Evolutionary conservation across 2,113 vertebrate genomes (phyloP).

Genomic region (Ciconia maguari): DNA sequence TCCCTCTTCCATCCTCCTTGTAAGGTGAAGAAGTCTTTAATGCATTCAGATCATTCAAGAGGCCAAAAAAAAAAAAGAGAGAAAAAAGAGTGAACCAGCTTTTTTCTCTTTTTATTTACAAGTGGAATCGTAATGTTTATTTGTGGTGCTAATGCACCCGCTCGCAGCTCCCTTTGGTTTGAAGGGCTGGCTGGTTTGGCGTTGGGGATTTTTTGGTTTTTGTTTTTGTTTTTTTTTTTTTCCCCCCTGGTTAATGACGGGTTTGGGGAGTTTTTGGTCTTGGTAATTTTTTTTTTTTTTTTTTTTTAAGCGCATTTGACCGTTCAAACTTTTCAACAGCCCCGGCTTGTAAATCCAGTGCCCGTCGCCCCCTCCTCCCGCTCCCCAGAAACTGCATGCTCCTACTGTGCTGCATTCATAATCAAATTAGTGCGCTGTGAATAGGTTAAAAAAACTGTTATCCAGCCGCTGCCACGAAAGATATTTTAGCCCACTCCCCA

Average conservation of each 20-base stretch:
- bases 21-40: conserved; percentile 67
- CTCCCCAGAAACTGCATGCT: conserved; percentile 57
- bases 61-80: not conserved
- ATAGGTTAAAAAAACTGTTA: conserved; percentile 67
- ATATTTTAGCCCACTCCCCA: conserved; percentile 61
- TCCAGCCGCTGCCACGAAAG: conserved; percentile 46
- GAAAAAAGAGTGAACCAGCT: not conserved
- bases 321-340: conserved; percentile 67
- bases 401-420: conserved; percentile 74
- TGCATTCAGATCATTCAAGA: conserved; percentile 4
- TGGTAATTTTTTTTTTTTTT: not conserved
- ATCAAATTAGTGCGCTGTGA: conserved; percentile 75
- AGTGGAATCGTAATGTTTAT: conserved; percentile 34
- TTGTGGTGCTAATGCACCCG: conserved; percentile 9
- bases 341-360: conserved; percentile 43
- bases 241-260: not conserved
- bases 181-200: not conserved
- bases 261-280: not conserved
- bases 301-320: not conserved
- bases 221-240: not conserved
- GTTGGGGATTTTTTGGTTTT: fast-evolving
- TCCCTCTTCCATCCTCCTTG: conserved; percentile 27
- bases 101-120: conserved; percentile 29
- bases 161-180: not conserved
- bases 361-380: conserved; percentile 24